Conservation (phyloP, 2,888 invertebrate genomes). For the Ganaspis brasiliensis region DNA sequence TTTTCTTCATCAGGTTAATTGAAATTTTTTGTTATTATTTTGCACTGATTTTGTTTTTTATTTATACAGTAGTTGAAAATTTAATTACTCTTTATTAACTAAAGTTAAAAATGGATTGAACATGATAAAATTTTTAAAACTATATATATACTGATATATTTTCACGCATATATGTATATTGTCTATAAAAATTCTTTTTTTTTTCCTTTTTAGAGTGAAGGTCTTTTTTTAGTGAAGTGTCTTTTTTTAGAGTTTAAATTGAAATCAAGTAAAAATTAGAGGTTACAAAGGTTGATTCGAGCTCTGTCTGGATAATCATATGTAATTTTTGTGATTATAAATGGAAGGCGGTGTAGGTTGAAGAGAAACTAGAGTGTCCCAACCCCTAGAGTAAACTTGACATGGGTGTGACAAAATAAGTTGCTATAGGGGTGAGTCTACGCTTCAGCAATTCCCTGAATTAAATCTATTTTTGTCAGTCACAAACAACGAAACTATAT, state of each 20-base stretch:
- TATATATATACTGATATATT: too few species aligned
- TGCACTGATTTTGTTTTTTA: too few species aligned
- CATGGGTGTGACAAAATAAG: constrained; percentile 1
- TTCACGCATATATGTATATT: too few species aligned
- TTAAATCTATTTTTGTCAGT: constrained; percentile 9
- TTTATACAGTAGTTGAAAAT: too few species aligned
- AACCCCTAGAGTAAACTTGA: constrained; percentile 2
- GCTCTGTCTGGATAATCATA: not conserved
- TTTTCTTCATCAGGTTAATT: not conserved
- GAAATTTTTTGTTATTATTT: too few species aligned
- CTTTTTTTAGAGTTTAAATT: too few species aligned
- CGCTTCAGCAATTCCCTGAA: constrained; percentile 2
- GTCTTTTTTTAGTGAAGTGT: not conserved
- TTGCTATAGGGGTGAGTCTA: not conserved
- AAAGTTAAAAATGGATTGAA: too few species aligned
- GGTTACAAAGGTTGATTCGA: not conserved
- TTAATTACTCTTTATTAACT: too few species aligned
- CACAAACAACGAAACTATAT: not conserved
- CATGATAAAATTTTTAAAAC: too few species aligned
- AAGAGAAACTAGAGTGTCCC: not conserved
- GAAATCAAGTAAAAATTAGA: too few species aligned
- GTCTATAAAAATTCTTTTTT: too few species aligned
- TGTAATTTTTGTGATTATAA: constrained; percentile 5
- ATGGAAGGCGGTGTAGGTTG: not conserved
- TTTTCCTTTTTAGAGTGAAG: not conserved